Conservation (phyloP, 1,140 invertebrate species). For the Diorhabda sublineata region DNA sequence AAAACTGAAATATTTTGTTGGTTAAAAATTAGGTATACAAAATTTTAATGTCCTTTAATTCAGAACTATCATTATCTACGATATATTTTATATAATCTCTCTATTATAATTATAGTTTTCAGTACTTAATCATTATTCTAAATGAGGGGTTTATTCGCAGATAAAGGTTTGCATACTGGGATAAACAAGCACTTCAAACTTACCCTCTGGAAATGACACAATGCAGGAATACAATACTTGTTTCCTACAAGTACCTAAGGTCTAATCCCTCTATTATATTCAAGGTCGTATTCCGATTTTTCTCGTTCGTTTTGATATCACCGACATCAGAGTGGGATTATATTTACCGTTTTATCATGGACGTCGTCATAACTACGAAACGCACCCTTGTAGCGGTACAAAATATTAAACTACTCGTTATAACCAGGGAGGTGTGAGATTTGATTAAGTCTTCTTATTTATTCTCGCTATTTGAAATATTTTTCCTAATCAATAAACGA, state of each 20-base stretch:
- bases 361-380: too few relatives aligned
- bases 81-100: background rate
- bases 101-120: background rate
- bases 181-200: slow-evolving; percentile 31
- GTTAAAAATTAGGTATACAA: too few relatives aligned
- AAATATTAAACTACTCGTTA: too few relatives aligned
- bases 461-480: too few relatives aligned
- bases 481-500: too few relatives aligned
- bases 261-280: slow-evolving; percentile 33
- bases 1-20: too few relatives aligned
- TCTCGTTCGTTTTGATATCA: slow-evolving; percentile 2
- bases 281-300: slow-evolving; percentile 25
- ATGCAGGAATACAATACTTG: slow-evolving; percentile 26
- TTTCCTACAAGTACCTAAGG: slow-evolving; percentile 32
- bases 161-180: slow-evolving; percentile 21
- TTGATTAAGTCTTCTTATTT: too few relatives aligned
- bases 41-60: background rate
- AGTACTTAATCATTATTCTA: slow-evolving; percentile 22
- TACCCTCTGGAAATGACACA: slow-evolving; percentile 33
- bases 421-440: too few relatives aligned
- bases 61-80: background rate
- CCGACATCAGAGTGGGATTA: background rate
- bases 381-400: too few relatives aligned
- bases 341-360: too few relatives aligned
- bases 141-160: slow-evolving; percentile 22